phyloP scores from a whole-genome alignment of 2,113 vertebrate species.

The Ramphastos sulfuratus region DNA sequence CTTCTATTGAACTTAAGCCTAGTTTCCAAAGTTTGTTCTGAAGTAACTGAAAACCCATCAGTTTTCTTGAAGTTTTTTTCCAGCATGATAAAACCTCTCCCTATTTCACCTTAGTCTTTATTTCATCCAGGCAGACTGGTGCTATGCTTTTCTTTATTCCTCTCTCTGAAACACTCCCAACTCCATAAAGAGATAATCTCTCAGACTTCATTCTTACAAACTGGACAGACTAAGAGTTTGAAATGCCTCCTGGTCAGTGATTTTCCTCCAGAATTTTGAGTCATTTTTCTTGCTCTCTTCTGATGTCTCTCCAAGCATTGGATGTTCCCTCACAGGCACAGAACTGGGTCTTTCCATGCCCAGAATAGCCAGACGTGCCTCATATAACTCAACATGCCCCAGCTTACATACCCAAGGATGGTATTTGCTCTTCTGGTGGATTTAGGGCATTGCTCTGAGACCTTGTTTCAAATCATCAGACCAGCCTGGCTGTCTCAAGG shows the following conservation, averaged over 20 bases:
- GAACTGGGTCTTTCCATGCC: background rate
- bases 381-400: background rate
- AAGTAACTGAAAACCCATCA: background rate
- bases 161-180: fast-evolving
- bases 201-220: background rate
- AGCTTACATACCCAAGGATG: background rate
- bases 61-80: background rate
- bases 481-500: fast-evolving
- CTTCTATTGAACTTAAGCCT: background rate
- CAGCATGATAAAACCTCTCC: background rate
- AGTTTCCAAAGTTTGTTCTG: background rate
- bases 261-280: background rate
- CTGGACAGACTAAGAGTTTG: background rate
- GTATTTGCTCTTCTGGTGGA: background rate
- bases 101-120: background rate
- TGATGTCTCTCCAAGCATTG: background rate
- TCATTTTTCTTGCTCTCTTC: background rate
- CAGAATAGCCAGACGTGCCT: background rate
- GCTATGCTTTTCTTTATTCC: background rate
- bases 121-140: background rate
- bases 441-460: background rate
- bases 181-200: background rate
- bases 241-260: background rate
- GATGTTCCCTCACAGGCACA: background rate
- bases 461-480: background rate